Evolutionary conservation across 2,113 vertebrate genomes (phyloP).

Genomic region (Chlorodrepanis virens): DNA sequence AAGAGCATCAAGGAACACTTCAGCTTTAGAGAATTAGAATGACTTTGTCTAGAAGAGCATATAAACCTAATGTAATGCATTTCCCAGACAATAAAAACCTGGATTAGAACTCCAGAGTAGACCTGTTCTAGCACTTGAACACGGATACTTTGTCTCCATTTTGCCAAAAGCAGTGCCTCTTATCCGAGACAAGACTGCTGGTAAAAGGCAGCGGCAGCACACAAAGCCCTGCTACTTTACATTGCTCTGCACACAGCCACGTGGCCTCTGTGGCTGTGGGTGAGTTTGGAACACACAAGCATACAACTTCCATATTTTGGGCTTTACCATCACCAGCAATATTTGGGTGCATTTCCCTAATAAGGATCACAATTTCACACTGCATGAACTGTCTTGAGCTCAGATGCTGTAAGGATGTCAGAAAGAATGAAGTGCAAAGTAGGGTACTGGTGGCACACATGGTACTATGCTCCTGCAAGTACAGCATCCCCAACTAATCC

Average conservation of each 20-base stretch:
- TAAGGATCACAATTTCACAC: fast-evolving
- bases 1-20: not conserved
- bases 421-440: not conserved
- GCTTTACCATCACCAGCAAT: not conserved
- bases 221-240: not conserved
- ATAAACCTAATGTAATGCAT: not conserved
- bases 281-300: not conserved
- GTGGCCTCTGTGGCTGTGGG: fast-evolving
- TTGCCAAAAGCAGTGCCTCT: not conserved
- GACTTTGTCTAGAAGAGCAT: not conserved
- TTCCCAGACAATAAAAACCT: not conserved
- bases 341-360: not conserved
- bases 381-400: not conserved
- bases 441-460: not conserved
- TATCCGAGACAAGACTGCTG: not conserved
- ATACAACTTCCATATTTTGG: not conserved
- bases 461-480: fast-evolving
- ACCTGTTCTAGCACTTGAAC: not conserved
- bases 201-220: not conserved
- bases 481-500: not conserved
- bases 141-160: fast-evolving
- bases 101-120: not conserved
- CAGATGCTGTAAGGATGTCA: not conserved
- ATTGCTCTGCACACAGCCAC: fast-evolving
- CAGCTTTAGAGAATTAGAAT: not conserved